Conservation (phyloP, 2,888 invertebrate species). For the Fragum sueziense region DNA sequence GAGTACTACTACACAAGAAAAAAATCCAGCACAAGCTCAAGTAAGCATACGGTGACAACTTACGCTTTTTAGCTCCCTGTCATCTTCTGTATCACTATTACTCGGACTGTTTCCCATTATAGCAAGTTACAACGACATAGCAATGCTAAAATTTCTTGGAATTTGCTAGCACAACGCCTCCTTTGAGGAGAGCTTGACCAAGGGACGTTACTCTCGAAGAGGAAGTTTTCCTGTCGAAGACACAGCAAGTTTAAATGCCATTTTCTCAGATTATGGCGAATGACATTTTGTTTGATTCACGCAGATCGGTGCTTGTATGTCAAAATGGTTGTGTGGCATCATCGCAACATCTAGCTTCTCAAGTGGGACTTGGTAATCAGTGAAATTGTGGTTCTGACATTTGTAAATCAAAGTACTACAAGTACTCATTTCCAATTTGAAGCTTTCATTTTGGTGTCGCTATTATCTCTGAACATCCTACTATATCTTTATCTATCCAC, state of each 20-base stretch:
- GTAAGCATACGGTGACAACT: too few relatives aligned
- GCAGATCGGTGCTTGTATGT: conserved; percentile 72
- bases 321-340: conserved; percentile 71
- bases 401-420: conserved; percentile 8
- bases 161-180: neutral
- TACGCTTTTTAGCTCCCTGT: conserved; percentile 69
- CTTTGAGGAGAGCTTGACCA: neutral
- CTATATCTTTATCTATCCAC: too few relatives aligned
- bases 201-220: conserved; percentile 4
- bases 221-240: too few relatives aligned
- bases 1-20: too few relatives aligned
- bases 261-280: neutral
- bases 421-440: too few relatives aligned
- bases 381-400: neutral
- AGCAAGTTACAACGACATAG: neutral
- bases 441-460: too few relatives aligned
- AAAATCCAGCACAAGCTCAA: too few relatives aligned
- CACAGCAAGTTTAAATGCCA: too few relatives aligned
- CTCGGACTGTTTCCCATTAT: conserved; percentile 72
- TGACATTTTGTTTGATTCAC: conserved; percentile 60
- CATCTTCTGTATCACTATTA: conserved; percentile 76
- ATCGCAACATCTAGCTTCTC: conserved; percentile 73
- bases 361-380: conserved; percentile 72
- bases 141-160: neutral
- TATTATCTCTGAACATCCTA: too few relatives aligned